Evolutionary conservation across 92 coral and sea anemone genomes (phyloP).

Genomic region (Epizoanthus stellaris): DNA sequence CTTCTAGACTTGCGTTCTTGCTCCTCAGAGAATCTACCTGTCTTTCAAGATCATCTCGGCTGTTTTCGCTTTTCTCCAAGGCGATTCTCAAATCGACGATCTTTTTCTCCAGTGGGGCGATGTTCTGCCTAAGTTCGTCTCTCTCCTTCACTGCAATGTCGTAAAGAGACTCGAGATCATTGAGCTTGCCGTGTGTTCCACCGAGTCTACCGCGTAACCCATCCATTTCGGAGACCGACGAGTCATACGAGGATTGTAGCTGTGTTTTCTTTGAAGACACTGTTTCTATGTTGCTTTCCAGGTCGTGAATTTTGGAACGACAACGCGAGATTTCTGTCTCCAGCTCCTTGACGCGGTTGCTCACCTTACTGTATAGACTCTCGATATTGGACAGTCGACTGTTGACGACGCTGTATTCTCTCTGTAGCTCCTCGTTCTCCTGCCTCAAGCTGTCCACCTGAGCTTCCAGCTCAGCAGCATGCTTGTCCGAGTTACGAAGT

Average conservation of each 20-base stretch:
- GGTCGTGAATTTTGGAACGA: conserved; percentile 77
- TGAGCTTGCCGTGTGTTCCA: conserved; percentile 82
- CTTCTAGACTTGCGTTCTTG: conserved; percentile 84
- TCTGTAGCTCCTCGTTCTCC: conserved; percentile 85
- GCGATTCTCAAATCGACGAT: conserved; percentile 81
- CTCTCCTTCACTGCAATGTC: conserved; percentile 90
- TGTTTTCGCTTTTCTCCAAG: conserved; percentile 87
- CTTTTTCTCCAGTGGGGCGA: conserved; percentile 90
- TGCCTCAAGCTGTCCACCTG: conserved; percentile 76
- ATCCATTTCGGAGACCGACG: conserved; percentile 88
- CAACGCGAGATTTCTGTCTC: conserved; percentile 82
- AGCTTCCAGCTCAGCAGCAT: conserved; percentile 86
- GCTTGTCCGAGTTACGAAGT: conserved; percentile 77
- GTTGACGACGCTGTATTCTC: conserved; percentile 75
- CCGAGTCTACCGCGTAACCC: conserved; percentile 85
- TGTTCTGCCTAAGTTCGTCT: conserved; percentile 85
- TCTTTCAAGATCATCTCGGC: conserved; percentile 91
- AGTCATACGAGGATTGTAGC: conserved; percentile 81
- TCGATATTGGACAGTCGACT: conserved; percentile 86
- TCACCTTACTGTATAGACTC: conserved; percentile 68
- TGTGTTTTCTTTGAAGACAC: conserved; percentile 70
- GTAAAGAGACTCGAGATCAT: conserved; percentile 91
- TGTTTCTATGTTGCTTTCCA: conserved; percentile 84
- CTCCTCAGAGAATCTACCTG: conserved; percentile 77
- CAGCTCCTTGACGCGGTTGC: conserved; percentile 80